Percentiles rank a stretch among this genome's conserved stretches.
phyloP scores from a whole-genome alignment of 30 jellyfish, hydroid and myxozoan species.

The Sanderia malayensis region DNA sequence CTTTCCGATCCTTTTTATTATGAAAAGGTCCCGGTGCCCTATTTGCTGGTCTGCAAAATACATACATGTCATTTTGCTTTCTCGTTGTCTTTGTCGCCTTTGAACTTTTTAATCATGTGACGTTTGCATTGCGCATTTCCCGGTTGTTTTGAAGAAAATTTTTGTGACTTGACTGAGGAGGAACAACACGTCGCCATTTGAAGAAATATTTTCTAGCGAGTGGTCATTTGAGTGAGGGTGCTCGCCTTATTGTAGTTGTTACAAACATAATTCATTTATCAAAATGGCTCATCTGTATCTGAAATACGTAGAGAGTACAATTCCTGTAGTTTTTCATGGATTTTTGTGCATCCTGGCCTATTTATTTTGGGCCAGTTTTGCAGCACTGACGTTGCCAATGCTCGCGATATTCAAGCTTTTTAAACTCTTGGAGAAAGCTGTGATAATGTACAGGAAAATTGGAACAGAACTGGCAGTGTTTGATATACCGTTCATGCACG shows the following conservation, averaged over 20 bases:
- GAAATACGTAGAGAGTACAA: constrained; percentile 73
- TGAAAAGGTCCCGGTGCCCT: not conserved
- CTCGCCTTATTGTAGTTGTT: too few species aligned
- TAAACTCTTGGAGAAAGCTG: constrained; percentile 63
- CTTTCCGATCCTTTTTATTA: too few species aligned
- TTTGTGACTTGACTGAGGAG: too few species aligned
- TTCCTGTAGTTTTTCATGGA: constrained; percentile 92
- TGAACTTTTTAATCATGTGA: constrained; percentile 48
- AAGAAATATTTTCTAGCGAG: too few species aligned
- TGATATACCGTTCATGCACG: constrained; percentile 80
- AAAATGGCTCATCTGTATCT: constrained; percentile 87
- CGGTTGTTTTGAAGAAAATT: constrained; percentile 44
- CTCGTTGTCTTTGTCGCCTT: not conserved
- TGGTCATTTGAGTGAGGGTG: too few species aligned
- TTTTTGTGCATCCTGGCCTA: constrained; percentile 93
- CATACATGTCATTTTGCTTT: not conserved
- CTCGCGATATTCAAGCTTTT: constrained; percentile 62
- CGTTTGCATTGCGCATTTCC: constrained; percentile 23
- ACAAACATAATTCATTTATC: too few species aligned
- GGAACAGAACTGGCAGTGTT: constrained; percentile 76
- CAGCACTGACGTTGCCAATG: constrained; percentile 78
- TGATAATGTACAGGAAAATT: constrained; percentile 58
- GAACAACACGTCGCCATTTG: too few species aligned
- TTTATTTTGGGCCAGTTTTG: constrained; percentile 89
- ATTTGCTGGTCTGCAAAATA: constrained; percentile 26